Evolutionary conservation across 2,888 invertebrate genomes (phyloP).

Genomic region (Rosalia funebris): DNA sequence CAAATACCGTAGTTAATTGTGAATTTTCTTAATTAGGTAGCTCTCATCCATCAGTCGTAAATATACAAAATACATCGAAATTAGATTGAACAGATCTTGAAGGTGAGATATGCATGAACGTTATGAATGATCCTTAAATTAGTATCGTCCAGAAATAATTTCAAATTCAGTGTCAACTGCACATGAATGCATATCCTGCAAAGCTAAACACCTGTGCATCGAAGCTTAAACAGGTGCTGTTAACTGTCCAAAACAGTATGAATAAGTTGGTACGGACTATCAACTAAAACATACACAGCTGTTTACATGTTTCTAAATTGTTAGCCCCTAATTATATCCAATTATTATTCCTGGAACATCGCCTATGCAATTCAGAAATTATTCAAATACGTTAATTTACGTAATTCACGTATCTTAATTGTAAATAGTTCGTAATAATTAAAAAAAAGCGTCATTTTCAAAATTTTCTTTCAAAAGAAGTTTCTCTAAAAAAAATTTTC

Average conservation of each 20-base stretch:
- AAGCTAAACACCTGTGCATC: conserved; percentile 13
- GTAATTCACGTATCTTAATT: too few species aligned
- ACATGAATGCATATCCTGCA: conserved; percentile 15
- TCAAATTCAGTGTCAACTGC: conserved; percentile 25
- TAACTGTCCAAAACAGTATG: conserved; percentile 7
- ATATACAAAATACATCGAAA: too few species aligned
- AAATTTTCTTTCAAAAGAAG: too few species aligned
- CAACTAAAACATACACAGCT: conserved; percentile 12
- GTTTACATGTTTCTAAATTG: conserved; percentile 2
- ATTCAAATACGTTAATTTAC: too few species aligned
- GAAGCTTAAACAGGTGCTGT: conserved; percentile 8
- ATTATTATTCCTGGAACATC: too few species aligned
- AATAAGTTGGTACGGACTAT: neutral
- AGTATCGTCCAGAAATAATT: conserved; percentile 19
- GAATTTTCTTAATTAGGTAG: too few species aligned
- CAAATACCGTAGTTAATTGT: too few species aligned
- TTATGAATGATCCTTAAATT: conserved; percentile 18
- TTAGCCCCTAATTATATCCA: neutral
- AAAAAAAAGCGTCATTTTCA: too few species aligned
- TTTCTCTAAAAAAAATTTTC: too few species aligned
- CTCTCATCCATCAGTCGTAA: too few species aligned
- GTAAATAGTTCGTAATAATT: too few species aligned
- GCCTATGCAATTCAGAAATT: too few species aligned
- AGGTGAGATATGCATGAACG: neutral
- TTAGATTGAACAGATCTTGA: neutral